Percentiles rank a stretch among this genome's conserved stretches.
These are phyloP conservation scores for Anabas testudineus DNA, from an alignment of 2,797 vertebrate species.

Conservation along the genomic window DNA sequence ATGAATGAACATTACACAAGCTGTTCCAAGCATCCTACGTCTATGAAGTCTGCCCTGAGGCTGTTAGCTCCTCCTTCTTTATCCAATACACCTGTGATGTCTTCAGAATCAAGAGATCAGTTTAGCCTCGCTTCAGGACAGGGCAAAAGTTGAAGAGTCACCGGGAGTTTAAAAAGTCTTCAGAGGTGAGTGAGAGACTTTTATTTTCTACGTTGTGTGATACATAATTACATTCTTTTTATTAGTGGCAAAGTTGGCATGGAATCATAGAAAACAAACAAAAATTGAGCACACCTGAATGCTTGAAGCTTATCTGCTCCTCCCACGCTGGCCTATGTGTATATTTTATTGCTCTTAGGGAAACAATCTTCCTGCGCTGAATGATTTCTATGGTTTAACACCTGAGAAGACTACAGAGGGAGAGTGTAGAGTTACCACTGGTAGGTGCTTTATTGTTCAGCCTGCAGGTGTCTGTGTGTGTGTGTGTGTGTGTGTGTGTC, in stretches of 20 bases:
- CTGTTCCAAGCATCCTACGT: background rate
- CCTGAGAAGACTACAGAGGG: constrained; percentile 13
- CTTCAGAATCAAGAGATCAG: background rate
- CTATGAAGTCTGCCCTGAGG: background rate
- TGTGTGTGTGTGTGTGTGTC: background rate
- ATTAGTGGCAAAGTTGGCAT: background rate
- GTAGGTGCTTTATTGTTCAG: constrained; percentile 11
- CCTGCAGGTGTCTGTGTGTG: background rate
- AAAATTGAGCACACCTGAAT: background rate
- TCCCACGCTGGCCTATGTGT: background rate
- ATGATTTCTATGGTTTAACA: background rate
- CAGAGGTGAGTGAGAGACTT: background rate
- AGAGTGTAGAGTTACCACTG: background rate
- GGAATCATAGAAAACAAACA: too few relatives aligned
- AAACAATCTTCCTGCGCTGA: background rate
- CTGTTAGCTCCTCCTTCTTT: constrained; percentile 5
- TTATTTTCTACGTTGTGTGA: background rate
- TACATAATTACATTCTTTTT: fast-evolving
- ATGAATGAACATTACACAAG: background rate
- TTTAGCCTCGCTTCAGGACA: background rate
- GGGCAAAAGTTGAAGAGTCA: background rate
- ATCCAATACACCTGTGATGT: constrained; percentile 28
- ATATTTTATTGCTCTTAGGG: background rate
- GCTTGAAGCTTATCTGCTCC: background rate
- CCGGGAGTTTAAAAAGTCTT: too few relatives aligned